Percentiles rank a stretch among this genome's conserved stretches.
These are phyloP conservation scores for Callipepla californica DNA, from an alignment of 2,113 vertebrate genomes.

Conservation along the genomic window DNA sequence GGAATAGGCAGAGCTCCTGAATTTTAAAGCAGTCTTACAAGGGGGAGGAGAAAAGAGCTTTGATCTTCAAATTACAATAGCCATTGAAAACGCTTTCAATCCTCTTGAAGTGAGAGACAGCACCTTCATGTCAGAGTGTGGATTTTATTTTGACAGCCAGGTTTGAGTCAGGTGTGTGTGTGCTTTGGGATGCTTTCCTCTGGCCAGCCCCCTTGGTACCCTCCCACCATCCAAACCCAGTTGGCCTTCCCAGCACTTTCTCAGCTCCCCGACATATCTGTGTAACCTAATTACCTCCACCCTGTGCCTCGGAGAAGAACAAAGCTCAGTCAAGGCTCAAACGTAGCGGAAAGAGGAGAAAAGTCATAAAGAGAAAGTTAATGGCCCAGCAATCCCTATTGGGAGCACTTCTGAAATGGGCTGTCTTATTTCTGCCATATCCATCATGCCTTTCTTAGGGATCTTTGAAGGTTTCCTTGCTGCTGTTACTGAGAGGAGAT, in stretches of 20 bases:
- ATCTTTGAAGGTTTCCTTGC: not conserved
- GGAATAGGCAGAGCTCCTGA: not conserved
- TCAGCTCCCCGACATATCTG: not conserved
- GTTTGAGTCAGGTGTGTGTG: accelerated
- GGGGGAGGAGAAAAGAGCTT: not conserved
- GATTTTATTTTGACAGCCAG: not conserved
- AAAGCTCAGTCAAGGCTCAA: slow-evolving; percentile 8
- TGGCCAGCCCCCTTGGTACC: not conserved
- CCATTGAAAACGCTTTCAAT: not conserved
- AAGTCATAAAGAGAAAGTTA: slow-evolving; percentile 24
- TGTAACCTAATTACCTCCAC: not conserved
- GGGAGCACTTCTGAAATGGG: not conserved
- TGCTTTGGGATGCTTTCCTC: not conserved
- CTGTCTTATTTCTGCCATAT: not conserved
- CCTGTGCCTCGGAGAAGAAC: not conserved
- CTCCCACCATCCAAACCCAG: not conserved
- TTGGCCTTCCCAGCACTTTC: not conserved
- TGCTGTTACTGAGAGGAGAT: not conserved
- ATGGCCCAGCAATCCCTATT: not conserved
- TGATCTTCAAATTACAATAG: not conserved
- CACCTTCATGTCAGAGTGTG: not conserved
- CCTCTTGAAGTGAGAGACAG: not conserved
- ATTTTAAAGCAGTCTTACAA: not conserved
- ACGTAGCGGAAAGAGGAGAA: not conserved
- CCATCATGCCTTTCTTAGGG: not conserved